These are phyloP conservation scores for Sternotherus odoratus DNA, from an alignment of 2,797 vertebrate species.

Conservation along the genomic window DNA sequence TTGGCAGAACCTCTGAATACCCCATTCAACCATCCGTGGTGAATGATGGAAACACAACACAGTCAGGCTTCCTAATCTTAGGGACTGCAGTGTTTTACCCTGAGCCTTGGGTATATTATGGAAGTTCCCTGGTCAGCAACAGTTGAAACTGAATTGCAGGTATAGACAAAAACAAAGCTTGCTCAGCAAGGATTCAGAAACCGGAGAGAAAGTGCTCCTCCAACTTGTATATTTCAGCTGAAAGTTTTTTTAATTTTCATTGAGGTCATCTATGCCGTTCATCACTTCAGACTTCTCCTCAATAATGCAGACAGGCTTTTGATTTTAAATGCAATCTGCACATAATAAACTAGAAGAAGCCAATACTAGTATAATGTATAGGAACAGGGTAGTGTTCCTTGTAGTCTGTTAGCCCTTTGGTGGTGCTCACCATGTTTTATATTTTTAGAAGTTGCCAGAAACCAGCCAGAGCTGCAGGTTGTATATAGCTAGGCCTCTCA, in stretches of 20 bases:
- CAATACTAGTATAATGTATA: background rate
- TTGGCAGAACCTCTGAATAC: background rate
- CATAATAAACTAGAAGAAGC: background rate
- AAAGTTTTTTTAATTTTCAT: conserved; percentile 7
- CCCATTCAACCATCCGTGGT: background rate
- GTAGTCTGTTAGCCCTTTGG: background rate
- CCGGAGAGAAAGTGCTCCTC: background rate
- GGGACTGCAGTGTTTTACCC: background rate
- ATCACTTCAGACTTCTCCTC: background rate
- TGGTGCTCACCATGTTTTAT: background rate
- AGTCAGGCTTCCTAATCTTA: background rate
- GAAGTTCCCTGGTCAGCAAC: background rate
- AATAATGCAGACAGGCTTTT: background rate
- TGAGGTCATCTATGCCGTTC: background rate
- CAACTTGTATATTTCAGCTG: background rate
- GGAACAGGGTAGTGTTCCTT: background rate
- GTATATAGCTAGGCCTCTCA: background rate
- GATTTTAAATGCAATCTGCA: background rate
- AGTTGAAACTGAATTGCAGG: background rate
- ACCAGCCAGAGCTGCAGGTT: background rate
- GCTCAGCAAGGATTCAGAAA: background rate
- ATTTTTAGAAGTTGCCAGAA: background rate
- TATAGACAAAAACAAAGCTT: background rate
- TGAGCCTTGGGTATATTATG: background rate
- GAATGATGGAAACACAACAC: background rate